Evolutionary conservation across 2,797 vertebrate species (phyloP), one percentile per base, ranked within the genome.

Genomic region (Siniperca scherzeri): DNA sequence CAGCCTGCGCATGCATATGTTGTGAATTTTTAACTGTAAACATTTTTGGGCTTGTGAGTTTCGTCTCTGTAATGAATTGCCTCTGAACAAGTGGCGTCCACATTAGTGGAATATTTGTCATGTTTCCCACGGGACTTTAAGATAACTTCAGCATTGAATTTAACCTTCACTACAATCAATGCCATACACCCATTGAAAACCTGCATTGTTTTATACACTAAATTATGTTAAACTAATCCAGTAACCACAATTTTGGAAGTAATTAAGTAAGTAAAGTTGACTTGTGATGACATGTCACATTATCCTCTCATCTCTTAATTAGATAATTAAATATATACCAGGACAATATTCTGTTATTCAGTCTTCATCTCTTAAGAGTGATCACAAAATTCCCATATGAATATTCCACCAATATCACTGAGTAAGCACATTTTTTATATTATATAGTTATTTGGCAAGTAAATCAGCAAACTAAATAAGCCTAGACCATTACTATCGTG

Each of bases 61-160:
- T 52, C 21, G 30, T 22, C n/a, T 59, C 56, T 72, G 75, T 57
- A 40, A 67, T 74, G 48, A 77, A 67, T 55, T 19, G 48, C 70
- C 19, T 42, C 50, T 65, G 30, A 79, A 82, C 85, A 89, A 90
- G 79, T 76, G 81, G 72, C 6, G 30, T 75, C 33, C 78, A 67
- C 87, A 87, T 89, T 65, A 53, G 19, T 83, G 77, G 81, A 50
- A 90, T 89, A 74, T 80, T 88, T 90, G 53, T 73, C 74, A 53
- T 88, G 74, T 87, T 92, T 92, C 89, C 86, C 89, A 92, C 79
- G 77, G 80, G 84, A 85, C 52, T 73, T 69, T 33, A 30, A 65
- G 19, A 76, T 42, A 46, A 60, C 64, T 38, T 61, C 19, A 56
- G 9, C 50, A 25, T 36, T 66, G 40, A 38, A 22, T 73, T 65